These are phyloP conservation scores for Apotomis turbidana DNA, from an alignment of 2,888 invertebrate genomes.

Conservation along the genomic window DNA sequence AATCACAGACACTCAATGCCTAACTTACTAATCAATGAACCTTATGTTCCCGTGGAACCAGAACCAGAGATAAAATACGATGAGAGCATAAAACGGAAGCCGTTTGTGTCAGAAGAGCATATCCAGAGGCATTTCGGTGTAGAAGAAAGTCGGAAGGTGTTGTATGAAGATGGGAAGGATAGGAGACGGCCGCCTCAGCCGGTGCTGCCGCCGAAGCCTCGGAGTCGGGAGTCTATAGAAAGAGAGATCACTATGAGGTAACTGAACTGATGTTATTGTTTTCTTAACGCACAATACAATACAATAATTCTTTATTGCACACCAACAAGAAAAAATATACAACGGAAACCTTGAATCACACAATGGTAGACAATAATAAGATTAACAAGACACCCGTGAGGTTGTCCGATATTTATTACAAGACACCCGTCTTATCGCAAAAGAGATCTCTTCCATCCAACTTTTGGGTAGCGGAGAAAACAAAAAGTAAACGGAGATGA, in stretches of 20 bases:
- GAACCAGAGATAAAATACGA: slow-evolving; percentile 61
- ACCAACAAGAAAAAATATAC: too few relatives aligned
- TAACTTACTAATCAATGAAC: slow-evolving; percentile 72
- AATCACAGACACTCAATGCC: slow-evolving; percentile 80
- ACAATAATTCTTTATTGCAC: too few relatives aligned
- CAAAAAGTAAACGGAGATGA: too few relatives aligned
- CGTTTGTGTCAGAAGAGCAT: slow-evolving; percentile 77
- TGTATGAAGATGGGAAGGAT: slow-evolving; percentile 63
- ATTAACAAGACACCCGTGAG: too few relatives aligned
- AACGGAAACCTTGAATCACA: too few relatives aligned
- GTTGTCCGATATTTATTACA: too few relatives aligned
- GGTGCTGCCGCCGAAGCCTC: slow-evolving; percentile 72
- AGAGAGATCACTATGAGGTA: slow-evolving; percentile 81
- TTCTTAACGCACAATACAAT: too few relatives aligned
- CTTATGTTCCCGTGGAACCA: slow-evolving; percentile 56
- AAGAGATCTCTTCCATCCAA: too few relatives aligned
- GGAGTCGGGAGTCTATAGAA: slow-evolving; percentile 73
- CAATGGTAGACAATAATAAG: too few relatives aligned
- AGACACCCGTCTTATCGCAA: too few relatives aligned
- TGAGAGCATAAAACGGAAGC: slow-evolving; percentile 70
- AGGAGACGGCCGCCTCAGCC: slow-evolving; percentile 60
- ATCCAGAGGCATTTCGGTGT: slow-evolving; percentile 77
- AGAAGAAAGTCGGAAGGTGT: slow-evolving; percentile 72
- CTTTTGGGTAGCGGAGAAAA: too few relatives aligned
- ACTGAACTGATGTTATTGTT: slow-evolving; percentile 15